These are phyloP conservation scores for Oopsacas minuta DNA, from an alignment of 37 sponge, comb jelly and placozoan genomes.

Conservation along the genomic window DNA sequence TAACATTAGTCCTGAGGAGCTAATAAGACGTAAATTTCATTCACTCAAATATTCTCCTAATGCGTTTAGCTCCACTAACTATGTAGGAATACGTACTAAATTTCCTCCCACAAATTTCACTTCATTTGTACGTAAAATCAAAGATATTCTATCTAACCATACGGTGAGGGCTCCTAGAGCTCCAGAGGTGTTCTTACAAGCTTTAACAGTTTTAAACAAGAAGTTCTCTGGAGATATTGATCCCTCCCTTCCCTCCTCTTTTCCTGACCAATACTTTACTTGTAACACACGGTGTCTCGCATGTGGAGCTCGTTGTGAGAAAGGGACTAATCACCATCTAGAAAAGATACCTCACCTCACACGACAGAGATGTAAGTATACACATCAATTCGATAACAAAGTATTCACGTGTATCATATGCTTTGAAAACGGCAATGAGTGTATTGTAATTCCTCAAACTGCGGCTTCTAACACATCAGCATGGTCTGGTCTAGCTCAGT, in stretches of 20 bases:
- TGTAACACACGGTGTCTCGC: conserved; percentile 50
- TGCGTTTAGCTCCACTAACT: conserved; percentile 64
- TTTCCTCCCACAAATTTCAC: conserved; percentile 57
- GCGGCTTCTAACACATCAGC: conserved; percentile 28
- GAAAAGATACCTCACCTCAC: conserved; percentile 39
- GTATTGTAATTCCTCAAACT: conserved; percentile 49
- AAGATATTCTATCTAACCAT: conserved; percentile 38
- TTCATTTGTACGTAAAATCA: conserved; percentile 27
- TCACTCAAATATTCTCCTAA: conserved; percentile 40
- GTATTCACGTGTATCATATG: conserved; percentile 54
- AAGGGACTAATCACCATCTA: conserved; percentile 57
- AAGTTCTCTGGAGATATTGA: conserved; percentile 68
- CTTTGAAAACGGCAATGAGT: conserved; percentile 45
- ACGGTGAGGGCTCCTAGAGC: conserved; percentile 49
- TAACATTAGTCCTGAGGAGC: conserved; percentile 43
- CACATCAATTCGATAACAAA: conserved; percentile 44
- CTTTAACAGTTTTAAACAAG: conserved; percentile 43
- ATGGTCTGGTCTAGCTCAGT: conserved; percentile 63
- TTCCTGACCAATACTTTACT: conserved; percentile 84
- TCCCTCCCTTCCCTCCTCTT: conserved; percentile 27
- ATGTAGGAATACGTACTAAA: conserved; percentile 51
- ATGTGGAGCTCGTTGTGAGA: conserved; percentile 55
- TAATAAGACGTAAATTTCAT: conserved; percentile 36
- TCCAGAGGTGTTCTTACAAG: conserved; percentile 36
- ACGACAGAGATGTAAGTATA: conserved; percentile 36